Base-by-base conservation (phyloP, 53 echinoderm and acorn worm species). In the Paracentrotus lividus region DNA sequence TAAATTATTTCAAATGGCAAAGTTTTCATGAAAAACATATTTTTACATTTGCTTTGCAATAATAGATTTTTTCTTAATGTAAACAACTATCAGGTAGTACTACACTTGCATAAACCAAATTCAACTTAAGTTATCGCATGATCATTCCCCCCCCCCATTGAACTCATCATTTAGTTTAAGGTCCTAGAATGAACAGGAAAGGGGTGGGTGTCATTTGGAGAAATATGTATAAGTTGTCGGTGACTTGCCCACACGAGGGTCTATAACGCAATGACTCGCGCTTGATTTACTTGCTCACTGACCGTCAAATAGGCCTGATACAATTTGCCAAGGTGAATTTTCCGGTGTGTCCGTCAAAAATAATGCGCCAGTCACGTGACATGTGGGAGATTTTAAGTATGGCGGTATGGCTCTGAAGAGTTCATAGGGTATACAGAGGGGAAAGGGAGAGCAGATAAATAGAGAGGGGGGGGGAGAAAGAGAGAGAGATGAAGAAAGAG, bases 291-390 rank as follows among this genome's bases (percentile, higher is more conserved):
- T 16, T 90, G 90, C 18, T 31, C 75, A 90, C 6, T 72, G 90
- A 72, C 90, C 90, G 90, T 90, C 72, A 90, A 90, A 90, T 52
- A 68, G 90, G 29, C 90, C 90, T 90, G 90, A 90, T 90, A 90
- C 90, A 90, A 90, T 90, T 90, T 90, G 90, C 75, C 90, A 90
- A 90, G 90, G 90, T 47, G 53, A 47, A 90, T 90, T 90, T 72
- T 90, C 68, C 90, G 90, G 90, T 90, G 90, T 49, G 52, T 44
- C 90, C 90, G 72, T 90, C 90, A 68, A 31, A 68, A 72, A 90
- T 90, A 90, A 90, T 90, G 68, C 90, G 72, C 75, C 47, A n/a
- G n/a, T n/a, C n/a, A 32, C 52, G 27, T 72, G 90, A 72, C 72
- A 40, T 33, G 72, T 47, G 85, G 49, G 85, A 49, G 40, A n/a